Conservation (phyloP, 2,113 vertebrate species). For the Hyla sarda region DNA sequence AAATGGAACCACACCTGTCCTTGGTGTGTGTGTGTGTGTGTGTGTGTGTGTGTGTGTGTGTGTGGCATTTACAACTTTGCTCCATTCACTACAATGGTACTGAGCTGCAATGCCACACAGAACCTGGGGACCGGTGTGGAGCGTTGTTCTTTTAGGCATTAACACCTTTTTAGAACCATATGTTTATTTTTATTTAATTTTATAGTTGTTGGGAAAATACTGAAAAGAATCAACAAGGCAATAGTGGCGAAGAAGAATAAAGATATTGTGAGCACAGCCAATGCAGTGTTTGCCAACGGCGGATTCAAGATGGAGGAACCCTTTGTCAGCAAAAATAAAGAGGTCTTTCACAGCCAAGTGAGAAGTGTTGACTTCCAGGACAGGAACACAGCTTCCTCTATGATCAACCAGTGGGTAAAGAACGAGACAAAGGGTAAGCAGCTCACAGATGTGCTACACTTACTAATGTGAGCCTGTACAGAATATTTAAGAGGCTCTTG, state of each 20-base stretch:
- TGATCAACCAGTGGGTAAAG: constrained; percentile 89
- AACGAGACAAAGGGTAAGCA: constrained; percentile 88
- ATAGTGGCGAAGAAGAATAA: constrained; percentile 88
- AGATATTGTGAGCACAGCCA: constrained; percentile 87
- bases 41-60: too few relatives aligned
- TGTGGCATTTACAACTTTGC: too few relatives aligned
- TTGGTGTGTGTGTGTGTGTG: too few relatives aligned
- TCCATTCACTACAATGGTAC: too few relatives aligned
- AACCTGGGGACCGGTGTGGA: too few relatives aligned
- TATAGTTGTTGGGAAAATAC: constrained; percentile 87
- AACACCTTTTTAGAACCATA: too few relatives aligned
- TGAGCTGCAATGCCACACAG: too few relatives aligned
- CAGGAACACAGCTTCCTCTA: constrained; percentile 75
- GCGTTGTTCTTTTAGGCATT: too few relatives aligned
- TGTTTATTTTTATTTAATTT: too few relatives aligned
- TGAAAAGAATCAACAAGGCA: constrained; percentile 90
- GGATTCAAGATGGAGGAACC: constrained; percentile 81
- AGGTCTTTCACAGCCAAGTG: constrained; percentile 86
- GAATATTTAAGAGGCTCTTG: background rate
- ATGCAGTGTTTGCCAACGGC: constrained; percentile 83
- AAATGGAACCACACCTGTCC: too few relatives aligned
- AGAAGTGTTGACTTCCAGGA: constrained; percentile 80
- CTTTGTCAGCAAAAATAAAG: constrained; percentile 85
- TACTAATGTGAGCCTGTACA: background rate
- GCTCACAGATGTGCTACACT: background rate